Base-by-base conservation (phyloP, 2,888 invertebrate genomes). In the Clunio marinus region DNA sequence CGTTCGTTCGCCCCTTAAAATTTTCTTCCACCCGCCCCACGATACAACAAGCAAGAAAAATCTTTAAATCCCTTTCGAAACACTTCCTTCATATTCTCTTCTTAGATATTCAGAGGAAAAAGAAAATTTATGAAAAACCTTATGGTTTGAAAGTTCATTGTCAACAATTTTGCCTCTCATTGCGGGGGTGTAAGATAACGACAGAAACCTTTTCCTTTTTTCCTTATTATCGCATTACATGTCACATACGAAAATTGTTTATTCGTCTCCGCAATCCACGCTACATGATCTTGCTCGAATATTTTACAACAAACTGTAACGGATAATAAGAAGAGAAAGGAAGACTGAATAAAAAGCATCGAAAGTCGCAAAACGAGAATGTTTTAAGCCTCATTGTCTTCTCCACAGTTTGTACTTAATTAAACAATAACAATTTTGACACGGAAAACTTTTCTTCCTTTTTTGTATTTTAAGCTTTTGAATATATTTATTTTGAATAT, bases 351-450 rank as follows among this genome's bases (percentile, higher is more conserved):
- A 22, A 4, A 32, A 32, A 59, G 17, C 8, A 4, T 10, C 13
- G 15, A 37, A 37, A 15, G 41, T 2, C 41, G 2, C n/a, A 27
- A 59, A 59, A 20, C 1, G 32, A 32, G 27, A 27, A n/a, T 28
- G 59, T 32, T 32, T 28, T 35, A 60, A 22, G 37, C 60, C 24
- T 3, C 20, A 37, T 63, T 28, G 45, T 35, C 24, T 13, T 57
- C 20, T n/a, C 15, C 17, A 35, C n/a, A n/a, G 60, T 59, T 20
- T 58, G 37, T 41, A 66, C 55, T 66, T 66, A 66, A 66, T 66
- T 66, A 66, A 66, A 66, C 20, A 66, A 66, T 46, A 66, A 66
- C 55, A 66, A 51, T 66, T 28, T 55, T 55, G 32, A 55, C 15
- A 15, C 46, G 25, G 10, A 8, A 24, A 55, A 22, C n/a, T n/a